These are phyloP conservation scores for Pandemis cinnamomeana DNA, from an alignment of 2,888 invertebrate species.

Conservation along the genomic window DNA sequence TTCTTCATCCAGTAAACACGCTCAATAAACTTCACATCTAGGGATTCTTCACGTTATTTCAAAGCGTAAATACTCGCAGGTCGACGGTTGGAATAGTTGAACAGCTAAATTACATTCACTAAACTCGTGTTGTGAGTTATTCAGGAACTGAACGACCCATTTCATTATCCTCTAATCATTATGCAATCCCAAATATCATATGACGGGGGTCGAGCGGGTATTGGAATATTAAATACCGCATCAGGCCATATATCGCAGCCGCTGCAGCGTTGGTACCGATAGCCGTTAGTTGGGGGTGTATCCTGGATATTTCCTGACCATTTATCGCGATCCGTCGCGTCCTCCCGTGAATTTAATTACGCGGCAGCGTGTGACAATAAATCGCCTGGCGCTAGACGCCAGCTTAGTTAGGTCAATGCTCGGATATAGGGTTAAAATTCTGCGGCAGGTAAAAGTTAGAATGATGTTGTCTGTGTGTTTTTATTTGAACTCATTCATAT, in stretches of 20 bases:
- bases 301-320: slow-evolving; percentile 37
- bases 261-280: slow-evolving; percentile 24
- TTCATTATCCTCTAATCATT: slow-evolving; percentile 31
- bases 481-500: background rate
- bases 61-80: background rate
- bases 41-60: background rate
- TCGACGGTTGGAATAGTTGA: background rate
- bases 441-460: background rate
- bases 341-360: slow-evolving; percentile 61
- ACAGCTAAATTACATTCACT: slow-evolving; percentile 6
- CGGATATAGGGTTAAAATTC: slow-evolving; percentile 8
- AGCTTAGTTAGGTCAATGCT: slow-evolving; percentile 32
- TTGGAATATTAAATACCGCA: slow-evolving; percentile 41
- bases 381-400: slow-evolving; percentile 48
- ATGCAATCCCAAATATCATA: slow-evolving; percentile 39
- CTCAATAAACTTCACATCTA: background rate
- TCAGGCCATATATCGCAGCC: slow-evolving; percentile 38
- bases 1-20: background rate
- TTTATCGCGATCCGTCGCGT: slow-evolving; percentile 42
- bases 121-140: slow-evolving; percentile 1
- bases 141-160: slow-evolving; percentile 20
- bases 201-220: slow-evolving; percentile 30
- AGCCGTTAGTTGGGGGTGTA: slow-evolving; percentile 21
- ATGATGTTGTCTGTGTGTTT: background rate
- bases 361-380: slow-evolving; percentile 50